A percentile compares a stretch with the other conserved stretches of the same genome.
Evolutionary conservation across 1,140 invertebrate species (phyloP).

Genomic region (Stratiolaelaps scimitus): DNA sequence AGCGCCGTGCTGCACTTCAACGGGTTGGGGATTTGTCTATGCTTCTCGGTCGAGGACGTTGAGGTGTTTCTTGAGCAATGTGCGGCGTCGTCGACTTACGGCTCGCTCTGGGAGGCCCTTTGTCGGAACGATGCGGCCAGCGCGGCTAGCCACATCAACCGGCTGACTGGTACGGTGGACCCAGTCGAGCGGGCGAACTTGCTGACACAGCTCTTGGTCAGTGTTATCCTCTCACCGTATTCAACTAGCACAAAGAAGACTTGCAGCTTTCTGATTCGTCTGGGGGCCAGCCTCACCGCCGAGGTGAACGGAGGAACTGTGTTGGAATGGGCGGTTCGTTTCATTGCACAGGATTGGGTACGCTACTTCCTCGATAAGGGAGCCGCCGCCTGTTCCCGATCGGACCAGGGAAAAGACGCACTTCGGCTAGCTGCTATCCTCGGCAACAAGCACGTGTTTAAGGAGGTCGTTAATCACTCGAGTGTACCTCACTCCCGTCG

Average conservation of each 20-base stretch:
- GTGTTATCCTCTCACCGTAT: too few relatives aligned
- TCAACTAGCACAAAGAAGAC: not conserved
- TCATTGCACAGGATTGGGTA: not conserved
- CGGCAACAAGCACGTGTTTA: not conserved
- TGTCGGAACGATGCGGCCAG: too few relatives aligned
- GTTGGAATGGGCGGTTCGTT: constrained; percentile 9
- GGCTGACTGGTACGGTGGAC: too few relatives aligned
- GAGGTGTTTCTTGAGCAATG: too few relatives aligned
- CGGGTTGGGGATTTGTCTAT: too few relatives aligned
- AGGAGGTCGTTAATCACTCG: not conserved
- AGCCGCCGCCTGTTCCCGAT: not conserved
- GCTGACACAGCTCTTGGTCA: too few relatives aligned
- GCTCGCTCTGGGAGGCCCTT: too few relatives aligned
- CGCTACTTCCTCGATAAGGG: constrained; percentile 3
- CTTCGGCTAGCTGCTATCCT: not conserved
- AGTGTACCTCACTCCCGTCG: not conserved
- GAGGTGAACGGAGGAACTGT: constrained; percentile 13
- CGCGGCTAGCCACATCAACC: too few relatives aligned
- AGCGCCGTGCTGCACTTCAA: too few relatives aligned
- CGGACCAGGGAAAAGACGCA: not conserved
- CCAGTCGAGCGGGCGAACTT: too few relatives aligned
- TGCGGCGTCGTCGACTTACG: too few relatives aligned
- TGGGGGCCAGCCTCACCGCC: not conserved
- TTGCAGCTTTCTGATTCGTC: not conserved
- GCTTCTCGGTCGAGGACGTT: too few relatives aligned